Evolutionary conservation across 30 jellyfish, hydroid and myxozoan species (phyloP).

Genomic region (Morbakka virulenta): DNA sequence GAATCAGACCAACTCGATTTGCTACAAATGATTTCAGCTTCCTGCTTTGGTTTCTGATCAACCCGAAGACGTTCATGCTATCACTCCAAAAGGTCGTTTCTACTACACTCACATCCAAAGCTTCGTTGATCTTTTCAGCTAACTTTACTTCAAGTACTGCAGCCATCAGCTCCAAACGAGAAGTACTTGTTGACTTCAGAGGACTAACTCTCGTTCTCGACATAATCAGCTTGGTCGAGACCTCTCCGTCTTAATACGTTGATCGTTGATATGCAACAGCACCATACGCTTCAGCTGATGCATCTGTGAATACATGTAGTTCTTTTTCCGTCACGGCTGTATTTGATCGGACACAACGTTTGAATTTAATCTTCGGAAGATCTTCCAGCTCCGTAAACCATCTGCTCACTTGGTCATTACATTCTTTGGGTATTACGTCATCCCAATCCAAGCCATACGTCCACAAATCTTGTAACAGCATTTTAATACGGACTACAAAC

Average conservation of each 20-base stretch:
- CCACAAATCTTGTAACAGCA: conserved; percentile 29
- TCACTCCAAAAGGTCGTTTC: conserved; percentile 44
- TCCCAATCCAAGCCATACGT: conserved; percentile 45
- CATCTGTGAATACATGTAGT: conserved; percentile 43
- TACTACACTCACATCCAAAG: not conserved
- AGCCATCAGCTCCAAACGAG: conserved; percentile 49
- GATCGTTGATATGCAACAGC: conserved; percentile 29
- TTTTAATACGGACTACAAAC: conserved; percentile 13
- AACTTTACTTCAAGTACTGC: conserved; percentile 33
- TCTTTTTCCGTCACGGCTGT: conserved; percentile 18
- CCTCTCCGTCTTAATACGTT: conserved; percentile 16
- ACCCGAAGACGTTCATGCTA: conserved; percentile 18
- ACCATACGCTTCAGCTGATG: conserved; percentile 54
- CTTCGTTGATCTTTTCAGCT: conserved; percentile 12
- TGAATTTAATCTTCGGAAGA: conserved; percentile 13
- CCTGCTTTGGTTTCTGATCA: conserved; percentile 18
- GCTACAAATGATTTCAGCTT: conserved; percentile 43
- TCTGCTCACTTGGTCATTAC: conserved; percentile 9
- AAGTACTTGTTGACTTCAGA: conserved; percentile 15
- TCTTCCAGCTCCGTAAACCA: conserved; percentile 25
- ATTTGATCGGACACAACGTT: conserved; percentile 20
- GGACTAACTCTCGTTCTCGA: conserved; percentile 51
- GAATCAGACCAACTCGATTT: conserved; percentile 34
- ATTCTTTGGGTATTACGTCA: conserved; percentile 24
- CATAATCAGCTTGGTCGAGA: conserved; percentile 3